Conservation (phyloP, 1,140 invertebrate genomes). For the Cepaea nemoralis region DNA sequence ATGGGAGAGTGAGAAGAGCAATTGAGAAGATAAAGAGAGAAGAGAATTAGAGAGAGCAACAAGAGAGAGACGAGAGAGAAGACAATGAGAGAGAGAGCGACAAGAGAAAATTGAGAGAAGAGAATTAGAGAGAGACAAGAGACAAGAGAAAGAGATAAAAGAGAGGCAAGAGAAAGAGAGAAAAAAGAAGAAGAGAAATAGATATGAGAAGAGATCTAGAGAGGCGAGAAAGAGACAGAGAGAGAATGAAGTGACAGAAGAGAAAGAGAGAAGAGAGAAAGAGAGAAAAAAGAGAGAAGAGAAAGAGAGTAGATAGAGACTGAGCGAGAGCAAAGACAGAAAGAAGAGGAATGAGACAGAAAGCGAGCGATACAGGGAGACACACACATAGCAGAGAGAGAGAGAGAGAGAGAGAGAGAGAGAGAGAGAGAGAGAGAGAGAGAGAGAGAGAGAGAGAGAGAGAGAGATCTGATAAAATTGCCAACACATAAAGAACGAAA, state of each 20-base stretch:
- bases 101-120: background rate
- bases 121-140: background rate
- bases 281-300: background rate
- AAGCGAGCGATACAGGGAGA: no score
- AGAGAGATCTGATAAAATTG: no score
- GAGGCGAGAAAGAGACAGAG: background rate
- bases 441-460: no score
- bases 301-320: background rate
- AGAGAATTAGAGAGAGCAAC: background rate
- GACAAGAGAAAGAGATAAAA: background rate
- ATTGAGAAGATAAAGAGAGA: slow-evolving; percentile 4
- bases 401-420: background rate
- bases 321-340: background rate
- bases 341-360: background rate
- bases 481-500: no score
- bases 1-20: background rate
- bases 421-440: no score
- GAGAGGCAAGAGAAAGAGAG: background rate
- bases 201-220: background rate
- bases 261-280: background rate
- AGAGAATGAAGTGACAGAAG: background rate
- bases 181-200: background rate
- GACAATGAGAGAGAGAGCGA: background rate
- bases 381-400: no score
- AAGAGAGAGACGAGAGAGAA: no score